Conservation (phyloP, 2,113 vertebrate genomes). For the crab-eating macaque (Macaca fascicularis) region DNA sequence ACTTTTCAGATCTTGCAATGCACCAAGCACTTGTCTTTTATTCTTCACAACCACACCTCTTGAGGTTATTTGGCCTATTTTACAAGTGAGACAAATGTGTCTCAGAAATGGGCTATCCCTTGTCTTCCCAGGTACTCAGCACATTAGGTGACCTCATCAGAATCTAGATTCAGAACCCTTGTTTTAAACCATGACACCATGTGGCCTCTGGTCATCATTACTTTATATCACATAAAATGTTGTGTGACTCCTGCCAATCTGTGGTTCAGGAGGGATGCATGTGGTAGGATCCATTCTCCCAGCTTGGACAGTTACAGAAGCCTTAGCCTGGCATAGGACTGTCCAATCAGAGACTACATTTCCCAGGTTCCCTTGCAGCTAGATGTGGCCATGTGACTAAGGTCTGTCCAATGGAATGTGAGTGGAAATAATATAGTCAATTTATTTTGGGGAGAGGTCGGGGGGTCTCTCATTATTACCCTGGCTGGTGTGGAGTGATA, state of each 20-base stretch:
- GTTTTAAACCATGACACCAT: neutral
- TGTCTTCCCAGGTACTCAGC: neutral
- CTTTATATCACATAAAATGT: neutral
- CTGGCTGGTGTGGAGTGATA: too few species aligned
- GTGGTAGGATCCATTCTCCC: neutral
- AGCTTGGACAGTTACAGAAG: neutral
- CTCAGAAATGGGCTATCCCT: neutral
- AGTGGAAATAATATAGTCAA: neutral
- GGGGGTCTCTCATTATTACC: too few species aligned
- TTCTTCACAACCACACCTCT: neutral
- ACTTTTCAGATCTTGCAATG: neutral
- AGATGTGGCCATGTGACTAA: neutral
- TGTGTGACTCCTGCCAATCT: neutral
- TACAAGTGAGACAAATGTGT: neutral
- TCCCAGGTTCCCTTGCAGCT: neutral
- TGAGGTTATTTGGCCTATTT: neutral
- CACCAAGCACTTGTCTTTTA: neutral
- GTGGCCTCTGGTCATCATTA: neutral
- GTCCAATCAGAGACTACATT: neutral
- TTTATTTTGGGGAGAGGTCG: too few species aligned
- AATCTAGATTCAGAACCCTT: neutral
- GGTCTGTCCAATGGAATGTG: neutral
- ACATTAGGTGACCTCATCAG: neutral
- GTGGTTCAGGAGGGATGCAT: neutral
- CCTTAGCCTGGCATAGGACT: neutral